phyloP scores from a whole-genome alignment of 1,140 invertebrate genomes.

The Anadara kagoshimensis region DNA sequence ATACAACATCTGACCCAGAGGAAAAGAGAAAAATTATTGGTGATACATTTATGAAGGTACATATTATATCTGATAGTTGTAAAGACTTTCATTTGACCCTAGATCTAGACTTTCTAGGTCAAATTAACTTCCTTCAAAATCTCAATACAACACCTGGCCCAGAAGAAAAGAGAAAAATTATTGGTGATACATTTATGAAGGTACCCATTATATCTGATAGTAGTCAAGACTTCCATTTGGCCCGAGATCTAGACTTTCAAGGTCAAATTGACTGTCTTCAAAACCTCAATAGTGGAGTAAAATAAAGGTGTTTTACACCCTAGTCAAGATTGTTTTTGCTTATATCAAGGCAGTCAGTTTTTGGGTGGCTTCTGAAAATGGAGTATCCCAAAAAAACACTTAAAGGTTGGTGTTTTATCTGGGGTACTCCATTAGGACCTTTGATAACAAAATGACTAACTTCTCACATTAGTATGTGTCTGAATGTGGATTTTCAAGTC shows the following conservation, averaged over 20 bases:
- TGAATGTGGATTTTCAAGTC: no score
- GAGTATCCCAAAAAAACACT: no score
- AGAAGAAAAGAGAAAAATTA: conserved; percentile 98
- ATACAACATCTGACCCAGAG: conserved; percentile 91
- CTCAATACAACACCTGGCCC: conserved; percentile 88
- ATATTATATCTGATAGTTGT: conserved; percentile 15
- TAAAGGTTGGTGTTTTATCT: no score
- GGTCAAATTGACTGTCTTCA: no score
- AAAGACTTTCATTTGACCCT: conserved; percentile 61
- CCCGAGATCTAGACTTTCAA: no score
- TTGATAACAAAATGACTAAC: no score
- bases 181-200: conserved; percentile 98
- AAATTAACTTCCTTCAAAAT: conserved; percentile 70
- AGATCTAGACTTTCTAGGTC: conserved; percentile 71
- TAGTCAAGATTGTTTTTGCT: neutral
- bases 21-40: conserved; percentile 99
- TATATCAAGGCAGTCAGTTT: neutral
- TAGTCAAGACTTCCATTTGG: no score
- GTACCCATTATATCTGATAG: conserved; percentile 72
- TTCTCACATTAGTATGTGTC: no score
- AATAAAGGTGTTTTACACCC: no score
- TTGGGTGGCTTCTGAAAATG: no score
- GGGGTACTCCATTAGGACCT: no score
- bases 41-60: conserved; percentile 93
- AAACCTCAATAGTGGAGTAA: no score